These are phyloP conservation scores for Scomber japonicus DNA, from an alignment of 2,113 vertebrate species.

Conservation along the genomic window DNA sequence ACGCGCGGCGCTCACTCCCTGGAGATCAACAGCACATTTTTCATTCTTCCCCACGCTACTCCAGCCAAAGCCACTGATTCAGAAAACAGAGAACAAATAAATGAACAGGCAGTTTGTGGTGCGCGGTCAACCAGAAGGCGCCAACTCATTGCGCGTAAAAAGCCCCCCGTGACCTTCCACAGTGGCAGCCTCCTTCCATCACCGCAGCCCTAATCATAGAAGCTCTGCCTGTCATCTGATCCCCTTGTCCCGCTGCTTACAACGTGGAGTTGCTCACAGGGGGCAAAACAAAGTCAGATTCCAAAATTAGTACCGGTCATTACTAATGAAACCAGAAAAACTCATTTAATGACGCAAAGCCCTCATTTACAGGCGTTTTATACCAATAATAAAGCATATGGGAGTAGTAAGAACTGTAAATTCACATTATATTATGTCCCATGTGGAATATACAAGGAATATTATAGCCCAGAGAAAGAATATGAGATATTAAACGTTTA, in stretches of 20 bases:
- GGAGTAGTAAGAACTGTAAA: background rate
- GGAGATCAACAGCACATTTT: slow-evolving; percentile 19
- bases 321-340: background rate
- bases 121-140: slow-evolving; percentile 27
- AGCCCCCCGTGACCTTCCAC: slow-evolving; percentile 47
- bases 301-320: slow-evolving; percentile 46
- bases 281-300: slow-evolving; percentile 61
- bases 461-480: background rate
- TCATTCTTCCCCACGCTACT: slow-evolving; percentile 11
- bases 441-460: background rate
- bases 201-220: slow-evolving; percentile 52
- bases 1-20: slow-evolving; percentile 8
- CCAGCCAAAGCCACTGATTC: background rate
- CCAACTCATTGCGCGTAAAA: slow-evolving; percentile 31
- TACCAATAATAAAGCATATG: background rate
- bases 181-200: slow-evolving; percentile 27
- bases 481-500: background rate
- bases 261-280: slow-evolving; percentile 39
- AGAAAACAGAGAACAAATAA: background rate
- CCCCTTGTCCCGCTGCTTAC: slow-evolving; percentile 36
- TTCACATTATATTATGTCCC: background rate
- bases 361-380: background rate
- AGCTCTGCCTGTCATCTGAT: slow-evolving; percentile 66
- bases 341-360: too few relatives aligned
- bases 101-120: background rate